phyloP scores from a whole-genome alignment of 2,113 vertebrate genomes.

The Odontophorus gujanensis region DNA sequence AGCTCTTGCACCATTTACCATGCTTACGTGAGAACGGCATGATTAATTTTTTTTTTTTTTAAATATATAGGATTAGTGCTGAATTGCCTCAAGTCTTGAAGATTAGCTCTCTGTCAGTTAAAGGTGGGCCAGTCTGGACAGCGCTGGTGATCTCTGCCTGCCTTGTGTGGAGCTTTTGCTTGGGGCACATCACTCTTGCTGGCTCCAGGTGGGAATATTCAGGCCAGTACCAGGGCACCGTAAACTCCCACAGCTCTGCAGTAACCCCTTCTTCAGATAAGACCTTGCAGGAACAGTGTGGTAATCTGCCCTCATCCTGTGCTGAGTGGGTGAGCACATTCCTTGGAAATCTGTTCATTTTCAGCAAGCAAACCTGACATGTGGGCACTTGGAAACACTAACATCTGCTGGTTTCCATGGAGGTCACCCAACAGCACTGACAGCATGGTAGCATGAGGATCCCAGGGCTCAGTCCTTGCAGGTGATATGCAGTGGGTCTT shows the following conservation, averaged over 20 bases:
- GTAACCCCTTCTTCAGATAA: conserved; percentile 36
- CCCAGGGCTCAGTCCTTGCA: background rate
- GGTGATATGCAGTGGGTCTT: background rate
- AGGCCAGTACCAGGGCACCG: background rate
- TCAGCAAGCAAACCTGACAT: background rate
- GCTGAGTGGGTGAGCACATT: conserved; percentile 20
- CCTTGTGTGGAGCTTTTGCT: background rate
- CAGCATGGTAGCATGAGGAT: accelerated
- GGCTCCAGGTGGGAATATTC: background rate
- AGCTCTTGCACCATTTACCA: background rate
- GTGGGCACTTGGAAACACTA: background rate
- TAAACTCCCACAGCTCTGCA: background rate
- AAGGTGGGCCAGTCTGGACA: conserved; percentile 20
- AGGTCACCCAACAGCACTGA: background rate
- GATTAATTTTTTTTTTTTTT: background rate
- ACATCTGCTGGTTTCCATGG: background rate
- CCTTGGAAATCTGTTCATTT: conserved; percentile 61
- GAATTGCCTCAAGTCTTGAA: conserved; percentile 26
- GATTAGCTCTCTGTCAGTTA: conserved; percentile 13
- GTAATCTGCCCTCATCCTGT: background rate
- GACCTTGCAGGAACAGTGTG: background rate
- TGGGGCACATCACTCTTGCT: accelerated
- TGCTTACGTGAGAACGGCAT: background rate
- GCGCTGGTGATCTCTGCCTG: background rate
- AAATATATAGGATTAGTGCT: background rate